Evolutionary conservation across 2,113 vertebrate species (phyloP), one percentile per base, ranked within the genome.

Genomic region (Phalacrocorax pelagicus): DNA sequence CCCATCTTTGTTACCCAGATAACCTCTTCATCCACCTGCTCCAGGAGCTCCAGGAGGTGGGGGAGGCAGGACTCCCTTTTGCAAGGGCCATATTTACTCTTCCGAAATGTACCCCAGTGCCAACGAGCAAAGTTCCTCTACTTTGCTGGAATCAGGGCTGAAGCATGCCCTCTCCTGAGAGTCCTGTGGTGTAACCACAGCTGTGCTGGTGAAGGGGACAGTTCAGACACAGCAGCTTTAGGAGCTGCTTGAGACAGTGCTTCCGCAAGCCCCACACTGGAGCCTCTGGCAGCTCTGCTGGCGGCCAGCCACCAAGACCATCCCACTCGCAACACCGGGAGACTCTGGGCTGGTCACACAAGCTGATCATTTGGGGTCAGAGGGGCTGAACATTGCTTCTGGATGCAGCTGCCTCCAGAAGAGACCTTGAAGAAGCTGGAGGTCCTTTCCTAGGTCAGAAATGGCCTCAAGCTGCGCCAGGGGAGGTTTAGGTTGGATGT

Each of bases 181-280:
- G 42, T 13, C 55, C 40, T 17, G 40, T 0, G 0, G n/a, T 32
- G 58, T 32, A 34, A 30, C 40, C 51, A 29, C 1, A 8, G 59
- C 70, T 15, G 2, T 49, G 49, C 19, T 1, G 3, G 44, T 14
- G 49, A 16, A 21, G 11, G 27, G 21, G 55, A 18, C 32, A 52
- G 57, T 51, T 83, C 47, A 67, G 67, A 36, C 18, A 1, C 5
- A 29, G 42, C 22, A 80, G 47, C 67, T 67, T 15, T 19, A 26
- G 81, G 4, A 89, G 66, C 71, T 82, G 40, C 75, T 44, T 17
- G 47, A 57, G 70, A 15, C 51, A 38, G 55, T 1, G 6, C 4
- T 49, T 58, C 81, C 38, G 72, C 27, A 11, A 71, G 42, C 10
- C 82, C 36, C 21, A 4, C 0, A 0, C 61, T 20, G 57, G 26